Evolutionary conservation across 2,113 vertebrate genomes (phyloP).

Genomic region (Poecile atricapillus): DNA sequence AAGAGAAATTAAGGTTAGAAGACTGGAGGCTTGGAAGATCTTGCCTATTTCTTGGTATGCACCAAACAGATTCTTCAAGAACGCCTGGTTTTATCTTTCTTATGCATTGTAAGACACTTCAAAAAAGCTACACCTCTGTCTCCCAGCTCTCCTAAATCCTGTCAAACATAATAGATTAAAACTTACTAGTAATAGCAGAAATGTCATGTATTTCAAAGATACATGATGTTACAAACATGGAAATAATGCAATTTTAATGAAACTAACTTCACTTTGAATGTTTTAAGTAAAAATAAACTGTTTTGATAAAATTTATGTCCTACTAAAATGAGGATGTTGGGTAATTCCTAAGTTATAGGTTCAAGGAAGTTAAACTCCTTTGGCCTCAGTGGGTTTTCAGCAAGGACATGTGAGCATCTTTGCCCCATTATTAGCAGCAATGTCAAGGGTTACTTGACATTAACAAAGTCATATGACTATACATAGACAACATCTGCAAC

Average conservation of each 20-base stretch:
- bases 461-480: neutral
- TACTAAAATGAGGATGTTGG: neutral
- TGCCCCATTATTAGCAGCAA: neutral
- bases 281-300: neutral
- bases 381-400: neutral
- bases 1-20: neutral
- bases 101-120: neutral
- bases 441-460: slow-evolving; percentile 1
- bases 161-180: neutral
- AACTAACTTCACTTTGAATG: neutral
- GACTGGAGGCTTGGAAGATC: neutral
- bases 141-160: neutral
- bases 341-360: neutral
- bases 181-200: neutral
- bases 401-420: neutral
- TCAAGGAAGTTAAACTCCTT: neutral
- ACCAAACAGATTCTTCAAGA: neutral
- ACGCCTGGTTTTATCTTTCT: neutral
- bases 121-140: neutral
- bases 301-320: neutral
- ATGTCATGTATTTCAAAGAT: neutral
- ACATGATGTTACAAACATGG: neutral
- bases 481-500: slow-evolving; percentile 35
- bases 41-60: neutral
- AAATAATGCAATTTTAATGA: neutral